These are phyloP conservation scores for Delia radicum DNA, from an alignment of 1,140 invertebrate species.

Conservation along the genomic window DNA sequence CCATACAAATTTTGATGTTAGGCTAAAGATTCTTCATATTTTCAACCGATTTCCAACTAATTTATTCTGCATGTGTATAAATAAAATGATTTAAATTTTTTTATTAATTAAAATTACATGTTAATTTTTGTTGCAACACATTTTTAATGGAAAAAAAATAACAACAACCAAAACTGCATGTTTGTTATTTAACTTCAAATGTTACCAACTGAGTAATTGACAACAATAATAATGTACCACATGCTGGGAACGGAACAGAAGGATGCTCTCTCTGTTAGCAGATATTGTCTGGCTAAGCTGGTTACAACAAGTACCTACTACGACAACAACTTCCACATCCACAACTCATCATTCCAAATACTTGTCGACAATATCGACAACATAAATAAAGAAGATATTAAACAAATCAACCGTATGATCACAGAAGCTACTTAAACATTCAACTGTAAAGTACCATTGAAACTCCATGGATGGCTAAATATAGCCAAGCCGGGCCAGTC, in stretches of 20 bases:
- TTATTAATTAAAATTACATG: too few relatives aligned
- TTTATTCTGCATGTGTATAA: too few relatives aligned
- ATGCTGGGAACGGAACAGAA: conserved; percentile 15
- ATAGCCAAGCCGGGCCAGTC: neutral
- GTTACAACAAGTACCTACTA: neutral
- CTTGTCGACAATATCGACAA: conserved; percentile 23
- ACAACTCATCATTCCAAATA: neutral
- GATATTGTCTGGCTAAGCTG: neutral
- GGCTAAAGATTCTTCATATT: too few relatives aligned
- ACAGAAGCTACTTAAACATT: conserved; percentile 12
- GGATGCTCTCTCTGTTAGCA: neutral
- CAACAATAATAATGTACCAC: conserved; percentile 24
- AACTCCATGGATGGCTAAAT: neutral
- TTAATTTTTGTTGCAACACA: too few relatives aligned
- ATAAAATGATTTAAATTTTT: too few relatives aligned
- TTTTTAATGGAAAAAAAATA: too few relatives aligned
- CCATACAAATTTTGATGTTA: too few relatives aligned
- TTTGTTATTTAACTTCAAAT: conserved; percentile 12
- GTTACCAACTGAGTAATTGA: conserved; percentile 19
- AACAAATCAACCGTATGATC: conserved; percentile 13
- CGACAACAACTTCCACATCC: neutral
- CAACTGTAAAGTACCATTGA: neutral
- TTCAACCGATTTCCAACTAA: too few relatives aligned
- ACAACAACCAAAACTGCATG: conserved; percentile 12
- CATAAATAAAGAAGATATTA: conserved; percentile 24